Evolutionary conservation across 2,888 invertebrate species (phyloP).

Genomic region (Crossocerus cetratus): DNA sequence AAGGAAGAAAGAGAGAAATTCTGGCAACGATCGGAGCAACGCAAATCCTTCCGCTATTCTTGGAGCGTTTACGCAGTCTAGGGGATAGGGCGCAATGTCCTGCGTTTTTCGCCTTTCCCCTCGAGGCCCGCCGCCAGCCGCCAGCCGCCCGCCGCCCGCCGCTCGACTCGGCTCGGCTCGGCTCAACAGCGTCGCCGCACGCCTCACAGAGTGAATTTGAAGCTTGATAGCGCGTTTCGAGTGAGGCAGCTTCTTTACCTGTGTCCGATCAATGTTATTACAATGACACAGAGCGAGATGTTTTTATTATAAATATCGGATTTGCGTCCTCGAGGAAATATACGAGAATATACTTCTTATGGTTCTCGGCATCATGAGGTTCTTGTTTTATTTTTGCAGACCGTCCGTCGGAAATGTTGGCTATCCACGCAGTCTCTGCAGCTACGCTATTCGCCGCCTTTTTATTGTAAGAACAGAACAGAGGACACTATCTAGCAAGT

Average conservation of each 20-base stretch:
- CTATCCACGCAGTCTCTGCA: slow-evolving; percentile 45
- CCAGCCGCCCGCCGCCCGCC: too few species aligned
- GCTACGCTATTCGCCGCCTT: slow-evolving; percentile 50
- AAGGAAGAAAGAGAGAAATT: slow-evolving; percentile 28
- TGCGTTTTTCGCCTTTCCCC: neutral
- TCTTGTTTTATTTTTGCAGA: slow-evolving; percentile 51
- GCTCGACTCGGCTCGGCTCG: too few species aligned
- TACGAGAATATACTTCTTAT: too few species aligned
- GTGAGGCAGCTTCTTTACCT: slow-evolving; percentile 4
- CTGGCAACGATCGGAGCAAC: slow-evolving; percentile 49
- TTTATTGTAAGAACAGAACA: slow-evolving; percentile 57
- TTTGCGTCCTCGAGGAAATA: neutral
- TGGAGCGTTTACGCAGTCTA: slow-evolving; percentile 16
- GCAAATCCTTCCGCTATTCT: slow-evolving; percentile 50
- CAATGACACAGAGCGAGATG: neutral
- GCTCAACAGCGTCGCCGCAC: too few species aligned
- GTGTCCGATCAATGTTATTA: neutral
- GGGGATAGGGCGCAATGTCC: slow-evolving; percentile 25
- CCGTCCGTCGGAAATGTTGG: slow-evolving; percentile 51
- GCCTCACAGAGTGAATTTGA: too few species aligned
- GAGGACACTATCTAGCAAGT: neutral
- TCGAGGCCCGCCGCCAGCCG: too few species aligned
- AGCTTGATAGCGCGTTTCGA: too few species aligned
- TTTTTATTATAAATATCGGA: neutral
- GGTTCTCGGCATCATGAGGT: too few species aligned